Base-by-base conservation (phyloP, 2,888 invertebrate genomes). In the Ichneumoninae sp. region DNA sequence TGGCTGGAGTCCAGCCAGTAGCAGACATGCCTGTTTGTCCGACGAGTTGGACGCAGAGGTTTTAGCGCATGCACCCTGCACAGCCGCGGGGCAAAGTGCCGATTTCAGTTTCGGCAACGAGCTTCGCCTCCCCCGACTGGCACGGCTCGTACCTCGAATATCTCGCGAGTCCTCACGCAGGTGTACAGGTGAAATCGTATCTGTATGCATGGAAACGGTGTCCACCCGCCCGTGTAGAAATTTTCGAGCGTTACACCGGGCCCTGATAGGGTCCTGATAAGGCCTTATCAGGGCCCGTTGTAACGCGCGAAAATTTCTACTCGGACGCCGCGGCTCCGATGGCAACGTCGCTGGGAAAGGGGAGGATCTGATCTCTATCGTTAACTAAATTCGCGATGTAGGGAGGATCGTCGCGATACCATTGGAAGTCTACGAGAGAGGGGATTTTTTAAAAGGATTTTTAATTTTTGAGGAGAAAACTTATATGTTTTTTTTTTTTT, bases 61-160 rank as follows among this genome's bases (percentile, higher is more conserved):
- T 22, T 40, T 40, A 54, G 36, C 10, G 70, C 63, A 16, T 69
- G 54, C 65, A 74, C 33, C 63, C 8, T 69, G 54, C 65, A 74
- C n/a, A 26, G 36, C 52, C n/a, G 5, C 44, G 52, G 68, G 19
- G 47, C 40, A 73, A 70, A 81, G 84, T 81, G 74, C 70, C 78
- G 84, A 85, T 81, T 85, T 78, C 78, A 81, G 81, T 85, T 79
- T 70, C 26, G 66, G 69, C 70, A 79, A 75, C 70, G 78, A 65
- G 71, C 60, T 75, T 65, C 50, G 16, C 19, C 52, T 54, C 77
- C 33, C 52, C 30, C 63, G 71, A 52, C 52, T 57, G 13, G 26
- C 73, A 70, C 52, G 19, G 13, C 30, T 36, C 16, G 36, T 40
- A 57, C 33, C 19, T 3, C 10, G 36, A 76, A 83, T 26, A 54